Evolutionary conservation across 2,113 vertebrate genomes (phyloP).

Genomic region (Myrmecophaga tridactyla): DNA sequence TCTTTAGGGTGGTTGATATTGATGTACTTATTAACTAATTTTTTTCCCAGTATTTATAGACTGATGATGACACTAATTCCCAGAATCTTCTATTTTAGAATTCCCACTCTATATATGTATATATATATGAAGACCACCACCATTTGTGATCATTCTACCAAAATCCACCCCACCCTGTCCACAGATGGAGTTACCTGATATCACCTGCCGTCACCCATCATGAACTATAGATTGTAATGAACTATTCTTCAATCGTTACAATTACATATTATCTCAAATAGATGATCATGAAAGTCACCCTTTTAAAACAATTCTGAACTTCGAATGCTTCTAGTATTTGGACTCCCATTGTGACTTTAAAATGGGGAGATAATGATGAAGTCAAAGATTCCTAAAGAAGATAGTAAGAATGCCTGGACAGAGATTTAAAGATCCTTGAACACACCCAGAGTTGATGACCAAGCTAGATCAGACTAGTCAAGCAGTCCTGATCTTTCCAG

Average conservation of each 20-base stretch:
- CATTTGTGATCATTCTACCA: not conserved
- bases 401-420: not conserved
- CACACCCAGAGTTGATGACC: not conserved
- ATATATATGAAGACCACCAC: too few relatives aligned
- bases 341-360: not conserved
- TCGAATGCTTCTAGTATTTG: not conserved
- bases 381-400: not conserved
- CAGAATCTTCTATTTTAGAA: not conserved
- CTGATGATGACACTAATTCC: not conserved
- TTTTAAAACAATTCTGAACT: not conserved
- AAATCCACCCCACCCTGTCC: too few relatives aligned
- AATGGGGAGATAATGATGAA: not conserved
- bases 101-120: too few relatives aligned
- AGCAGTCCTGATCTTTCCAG: not conserved
- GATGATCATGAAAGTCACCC: not conserved
- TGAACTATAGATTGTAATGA: not conserved
- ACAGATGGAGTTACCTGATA: not conserved
- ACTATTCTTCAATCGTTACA: not conserved
- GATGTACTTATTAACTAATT: not conserved
- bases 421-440: not conserved
- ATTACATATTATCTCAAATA: not conserved
- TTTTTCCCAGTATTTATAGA: not conserved
- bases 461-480: not conserved
- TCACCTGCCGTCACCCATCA: not conserved
- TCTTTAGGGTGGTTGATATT: not conserved